Base-by-base conservation (phyloP, 2,797 vertebrate genomes). In the Sciurus vulgaris region DNA sequence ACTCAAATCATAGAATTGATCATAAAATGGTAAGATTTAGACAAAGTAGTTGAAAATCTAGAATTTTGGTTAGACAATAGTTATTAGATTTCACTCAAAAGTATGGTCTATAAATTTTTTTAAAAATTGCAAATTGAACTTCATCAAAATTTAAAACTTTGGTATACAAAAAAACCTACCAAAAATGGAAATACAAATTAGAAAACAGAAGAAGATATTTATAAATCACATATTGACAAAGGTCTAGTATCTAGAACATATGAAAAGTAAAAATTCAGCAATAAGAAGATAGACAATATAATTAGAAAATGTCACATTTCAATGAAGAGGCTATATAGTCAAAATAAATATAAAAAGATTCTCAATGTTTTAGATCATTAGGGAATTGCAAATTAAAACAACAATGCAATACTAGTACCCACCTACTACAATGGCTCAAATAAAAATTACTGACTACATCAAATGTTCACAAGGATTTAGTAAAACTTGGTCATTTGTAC, bases 1-100 rank as follows among this genome's bases (percentile, higher is more conserved):
- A 67, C 30, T 67, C 3, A 2, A 33, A n/a, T 67, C 14, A 33
- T 67, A 15, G 4, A 77, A 47, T 51, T 86, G 83, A 92, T 15
- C 70, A 3, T 87, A 65, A 93, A 91, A 70, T n/a, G 22, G 54
- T 61, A 93, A 89, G 90, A 15, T 94, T 86, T 69, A 15, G 41
- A 30, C 56, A 82, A 74, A 73, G 20, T 6, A 56, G 51, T 10
- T 92, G 47, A 81, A 81, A 85, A 69, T 69, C 67, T 18, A 78
- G 12, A 9, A 74, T 86, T 77, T 30, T 51, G 9, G 5, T 22
- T 78, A 84, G 12, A 33, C 33, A 87, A 44, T 3, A 28, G 28
- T 86, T 90, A 7, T 49, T 38, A 59, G 26, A 74, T 9, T 73
- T 47, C 7, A 84, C 3, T 63, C 1, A 76, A 38, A 93, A 65